These are phyloP conservation scores for Platynereis dumerilii DNA, from an alignment of 2,888 invertebrate species.

Conservation along the genomic window DNA sequence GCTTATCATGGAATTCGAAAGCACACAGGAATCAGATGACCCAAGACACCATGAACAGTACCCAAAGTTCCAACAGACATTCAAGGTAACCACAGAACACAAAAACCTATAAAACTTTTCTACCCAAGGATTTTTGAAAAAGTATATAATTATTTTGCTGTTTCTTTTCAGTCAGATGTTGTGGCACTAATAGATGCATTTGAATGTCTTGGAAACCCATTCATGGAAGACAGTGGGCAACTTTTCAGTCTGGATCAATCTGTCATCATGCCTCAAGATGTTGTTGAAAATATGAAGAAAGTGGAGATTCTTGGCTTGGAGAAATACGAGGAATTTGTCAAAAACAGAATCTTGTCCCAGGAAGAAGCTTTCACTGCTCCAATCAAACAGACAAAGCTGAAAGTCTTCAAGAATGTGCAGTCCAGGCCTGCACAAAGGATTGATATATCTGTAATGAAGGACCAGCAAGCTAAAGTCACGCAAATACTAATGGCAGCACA, in stretches of 20 bases:
- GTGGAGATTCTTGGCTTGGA: constrained; percentile 1
- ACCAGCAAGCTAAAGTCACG: constrained; percentile 23
- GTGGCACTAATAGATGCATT: constrained; percentile 26
- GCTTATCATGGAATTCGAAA: constrained; percentile 26
- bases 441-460: constrained; percentile 18
- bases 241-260: constrained; percentile 27
- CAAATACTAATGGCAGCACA: constrained; percentile 21
- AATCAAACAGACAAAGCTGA: neutral
- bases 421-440: constrained; percentile 20
- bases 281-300: constrained; percentile 22
- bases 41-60: constrained; percentile 28
- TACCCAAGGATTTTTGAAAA: too few species aligned
- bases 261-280: constrained; percentile 24
- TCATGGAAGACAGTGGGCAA: constrained; percentile 28
- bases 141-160: neutral
- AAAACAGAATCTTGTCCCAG: neutral
- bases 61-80: constrained; percentile 23
- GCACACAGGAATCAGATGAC: constrained; percentile 26
- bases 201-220: constrained; percentile 26
- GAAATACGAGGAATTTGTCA: neutral
- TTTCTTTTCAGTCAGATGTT: constrained; percentile 23
- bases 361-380: constrained; percentile 10
- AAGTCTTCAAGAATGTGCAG: constrained; percentile 12
- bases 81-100: constrained; percentile 18
- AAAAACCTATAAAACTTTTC: neutral